These are phyloP conservation scores for Apogon hyalosoma DNA, from an alignment of 2,797 vertebrate genomes.

Conservation along the genomic window DNA sequence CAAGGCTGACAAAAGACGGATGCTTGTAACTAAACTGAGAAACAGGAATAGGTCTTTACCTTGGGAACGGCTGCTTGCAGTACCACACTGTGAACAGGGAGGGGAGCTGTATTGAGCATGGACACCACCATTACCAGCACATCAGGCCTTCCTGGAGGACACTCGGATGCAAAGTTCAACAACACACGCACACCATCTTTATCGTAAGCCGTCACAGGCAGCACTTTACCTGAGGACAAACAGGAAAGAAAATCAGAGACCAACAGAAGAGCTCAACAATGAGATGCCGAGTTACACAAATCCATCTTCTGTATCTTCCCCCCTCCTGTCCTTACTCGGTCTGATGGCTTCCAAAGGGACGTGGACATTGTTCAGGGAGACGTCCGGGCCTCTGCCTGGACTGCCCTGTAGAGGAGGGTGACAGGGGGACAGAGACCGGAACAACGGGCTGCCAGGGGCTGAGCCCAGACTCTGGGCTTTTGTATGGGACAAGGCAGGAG, in stretches of 20 bases:
- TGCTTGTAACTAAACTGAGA: too few relatives aligned
- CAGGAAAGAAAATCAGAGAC: constrained; percentile 1
- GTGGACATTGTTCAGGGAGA: constrained; percentile 89
- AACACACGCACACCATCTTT: constrained; percentile 94
- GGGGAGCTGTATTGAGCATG: constrained; percentile 91
- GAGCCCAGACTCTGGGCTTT: constrained; percentile 65
- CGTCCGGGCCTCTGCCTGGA: constrained; percentile 84
- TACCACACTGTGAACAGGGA: constrained; percentile 88
- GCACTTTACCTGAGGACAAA: constrained; percentile 86
- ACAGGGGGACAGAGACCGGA: constrained; percentile 85
- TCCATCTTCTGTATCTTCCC: not conserved
- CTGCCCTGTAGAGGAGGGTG: constrained; percentile 86
- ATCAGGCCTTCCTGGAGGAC: constrained; percentile 88
- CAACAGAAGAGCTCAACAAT: not conserved
- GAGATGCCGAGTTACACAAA: not conserved
- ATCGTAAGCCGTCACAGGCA: constrained; percentile 94
- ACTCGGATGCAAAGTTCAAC: constrained; percentile 93
- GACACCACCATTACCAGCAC: constrained; percentile 97
- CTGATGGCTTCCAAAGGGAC: constrained; percentile 93
- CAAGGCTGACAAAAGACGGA: too few relatives aligned
- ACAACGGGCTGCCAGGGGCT: constrained; percentile 89
- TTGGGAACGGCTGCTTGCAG: constrained; percentile 96
- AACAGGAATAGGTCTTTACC: constrained; percentile 75
- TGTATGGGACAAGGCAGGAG: constrained; percentile 62
- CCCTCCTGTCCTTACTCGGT: constrained; percentile 87